Evolutionary conservation across 2,113 vertebrate species (phyloP).

Genomic region (Rattus rattus): DNA sequence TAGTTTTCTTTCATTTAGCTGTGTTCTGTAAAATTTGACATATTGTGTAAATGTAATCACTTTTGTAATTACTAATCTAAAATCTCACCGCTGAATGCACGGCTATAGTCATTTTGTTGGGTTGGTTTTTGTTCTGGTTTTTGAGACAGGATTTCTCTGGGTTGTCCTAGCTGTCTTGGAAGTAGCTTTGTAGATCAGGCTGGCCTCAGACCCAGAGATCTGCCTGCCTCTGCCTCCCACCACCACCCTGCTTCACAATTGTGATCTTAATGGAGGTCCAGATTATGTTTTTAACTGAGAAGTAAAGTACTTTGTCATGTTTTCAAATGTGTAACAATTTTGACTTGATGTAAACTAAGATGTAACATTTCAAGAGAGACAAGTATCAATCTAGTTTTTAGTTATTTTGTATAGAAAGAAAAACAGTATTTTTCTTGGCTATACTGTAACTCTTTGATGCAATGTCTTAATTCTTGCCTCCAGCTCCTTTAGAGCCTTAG

Average conservation of each 20-base stretch:
- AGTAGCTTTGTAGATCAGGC: neutral
- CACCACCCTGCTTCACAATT: neutral
- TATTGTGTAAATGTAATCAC: constrained; percentile 4
- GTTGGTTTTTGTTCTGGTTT: no score
- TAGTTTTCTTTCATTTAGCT: neutral
- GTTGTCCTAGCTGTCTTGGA: neutral
- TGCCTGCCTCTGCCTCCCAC: neutral
- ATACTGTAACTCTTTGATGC: neutral
- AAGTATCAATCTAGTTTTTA: constrained; percentile 14
- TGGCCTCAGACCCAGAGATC: neutral
- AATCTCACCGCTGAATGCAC: neutral
- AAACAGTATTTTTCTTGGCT: neutral
- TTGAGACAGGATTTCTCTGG: neutral
- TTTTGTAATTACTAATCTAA: constrained; percentile 12
- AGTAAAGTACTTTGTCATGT: neutral
- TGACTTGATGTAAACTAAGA: neutral
- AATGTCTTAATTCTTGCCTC: neutral
- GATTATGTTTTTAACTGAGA: neutral
- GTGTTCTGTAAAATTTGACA: neutral
- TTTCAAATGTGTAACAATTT: neutral
- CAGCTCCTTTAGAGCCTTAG: neutral
- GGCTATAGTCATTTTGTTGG: neutral
- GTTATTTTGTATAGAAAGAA: neutral
- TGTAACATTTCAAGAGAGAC: neutral
- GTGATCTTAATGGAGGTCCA: constrained; percentile 21